Base-by-base conservation (phyloP, 2,797 vertebrate species). In the Ceryle rudis region DNA sequence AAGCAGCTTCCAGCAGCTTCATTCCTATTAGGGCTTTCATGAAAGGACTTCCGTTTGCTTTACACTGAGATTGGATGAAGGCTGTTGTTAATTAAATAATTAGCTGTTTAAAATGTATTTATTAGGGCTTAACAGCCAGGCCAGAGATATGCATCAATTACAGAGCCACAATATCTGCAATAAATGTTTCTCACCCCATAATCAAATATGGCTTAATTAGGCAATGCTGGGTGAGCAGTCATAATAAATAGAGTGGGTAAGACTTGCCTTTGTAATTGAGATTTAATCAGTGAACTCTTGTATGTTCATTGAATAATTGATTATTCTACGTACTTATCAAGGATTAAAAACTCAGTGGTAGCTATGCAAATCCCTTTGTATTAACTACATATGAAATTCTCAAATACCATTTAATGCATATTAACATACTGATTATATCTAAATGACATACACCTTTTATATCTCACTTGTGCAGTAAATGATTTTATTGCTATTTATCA, bases 151-250 rank as follows among this genome's bases (percentile, higher is more conserved):
- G 28, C 87, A 97, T 97, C 95, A 96, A 88, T 96, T 97, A 97
- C 69, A 92, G 93, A 93, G 81, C 54, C 73, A 88, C 91, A 96
- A 58, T 95, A 95, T 93, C 94, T 92, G 94, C 91, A 94, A 94
- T 95, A 96, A 96, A 97, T 97, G 96, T 96, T 94, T 95, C 93
- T 90, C 80, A 81, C 79, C 83, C 86, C 82, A 86, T 93, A 96
- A 97, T 97, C 94, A 97, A 97, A 92, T 95, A 87, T 64, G 79
- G 91, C 91, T 96, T 97, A 97, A 97, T 97, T 97, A 96, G 86
- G 92, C 80, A 87, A 89, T 86, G 83, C 92, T 88, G 94, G 74
- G 82, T 96, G 91, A 95, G 94, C 73, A 93, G 89, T 94, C 74
- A 57, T 93, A 95, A 97, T 96, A 97, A 96, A 96, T 96, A 95